phyloP scores from a whole-genome alignment of 2,797 vertebrate species.

The Cyprinodon diabolis region DNA sequence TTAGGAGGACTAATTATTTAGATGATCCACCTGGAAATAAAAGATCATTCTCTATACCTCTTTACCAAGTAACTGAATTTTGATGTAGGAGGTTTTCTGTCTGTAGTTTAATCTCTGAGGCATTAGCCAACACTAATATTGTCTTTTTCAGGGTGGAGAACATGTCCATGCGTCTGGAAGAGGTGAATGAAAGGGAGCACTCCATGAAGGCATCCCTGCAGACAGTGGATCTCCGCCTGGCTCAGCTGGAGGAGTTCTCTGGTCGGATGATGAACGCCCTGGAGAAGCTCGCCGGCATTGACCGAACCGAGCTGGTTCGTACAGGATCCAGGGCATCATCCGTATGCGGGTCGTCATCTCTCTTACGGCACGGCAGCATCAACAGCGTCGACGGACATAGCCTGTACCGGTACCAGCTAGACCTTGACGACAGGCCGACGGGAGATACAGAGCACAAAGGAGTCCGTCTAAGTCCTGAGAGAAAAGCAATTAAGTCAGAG shows the following conservation, averaged over 20 bases:
- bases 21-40: too few relatives aligned
- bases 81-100: too few relatives aligned
- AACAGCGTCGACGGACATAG: conserved; percentile 88
- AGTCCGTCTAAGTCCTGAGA: conserved; percentile 68
- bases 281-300: conserved; percentile 89
- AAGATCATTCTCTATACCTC: too few relatives aligned
- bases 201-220: conserved; percentile 96
- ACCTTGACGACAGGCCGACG: conserved; percentile 71
- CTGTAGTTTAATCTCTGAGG: not conserved
- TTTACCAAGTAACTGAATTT: too few relatives aligned
- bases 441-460: conserved; percentile 73
- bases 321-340: conserved; percentile 82
- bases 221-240: conserved; percentile 92
- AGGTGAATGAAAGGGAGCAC: conserved; percentile 94
- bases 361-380: conserved; percentile 87
- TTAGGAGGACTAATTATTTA: too few relatives aligned
- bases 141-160: conserved; percentile 89
- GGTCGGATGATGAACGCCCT: conserved; percentile 88
- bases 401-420: conserved; percentile 81
- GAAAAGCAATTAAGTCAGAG: conserved; percentile 5
- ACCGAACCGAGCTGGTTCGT: conserved; percentile 80
- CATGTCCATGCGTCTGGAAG: conserved; percentile 96
- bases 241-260: conserved; percentile 90
- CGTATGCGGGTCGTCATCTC: conserved; percentile 78
- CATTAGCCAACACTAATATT: too few relatives aligned